A percentile compares a stretch with the other conserved stretches of the same genome.
phyloP scores from a whole-genome alignment of 2,888 invertebrate genomes.

The Tiphia femorata region DNA sequence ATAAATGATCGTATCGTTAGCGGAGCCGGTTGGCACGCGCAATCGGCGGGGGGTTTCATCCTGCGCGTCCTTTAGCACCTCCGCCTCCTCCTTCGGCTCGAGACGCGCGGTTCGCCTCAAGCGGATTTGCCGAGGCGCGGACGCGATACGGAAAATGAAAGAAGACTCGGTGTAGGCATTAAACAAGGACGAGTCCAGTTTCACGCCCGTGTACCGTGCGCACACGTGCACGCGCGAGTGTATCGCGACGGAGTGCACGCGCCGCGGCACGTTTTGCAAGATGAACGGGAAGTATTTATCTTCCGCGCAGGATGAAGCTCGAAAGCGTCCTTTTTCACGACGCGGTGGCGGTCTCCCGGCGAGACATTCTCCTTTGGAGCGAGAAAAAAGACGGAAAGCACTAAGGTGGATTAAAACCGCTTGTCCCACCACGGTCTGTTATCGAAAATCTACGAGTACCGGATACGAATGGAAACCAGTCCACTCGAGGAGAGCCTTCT shows the following conservation, averaged over 20 bases:
- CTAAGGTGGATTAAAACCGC: background rate
- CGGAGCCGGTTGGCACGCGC: too few species aligned
- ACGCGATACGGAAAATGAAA: background rate
- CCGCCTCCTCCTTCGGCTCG: background rate
- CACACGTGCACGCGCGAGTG: background rate
- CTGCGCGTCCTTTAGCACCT: too few species aligned
- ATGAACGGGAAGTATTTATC: slow-evolving; percentile 6
- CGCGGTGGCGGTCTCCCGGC: background rate
- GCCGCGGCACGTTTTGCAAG: background rate
- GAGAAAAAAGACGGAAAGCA: background rate
- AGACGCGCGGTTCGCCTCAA: background rate
- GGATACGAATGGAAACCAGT: slow-evolving; percentile 13
- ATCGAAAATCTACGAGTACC: background rate
- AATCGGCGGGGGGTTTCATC: too few species aligned
- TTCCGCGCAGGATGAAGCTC: background rate
- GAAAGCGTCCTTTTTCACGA: background rate
- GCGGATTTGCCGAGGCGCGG: background rate
- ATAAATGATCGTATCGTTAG: too few species aligned
- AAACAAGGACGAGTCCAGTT: slow-evolving; percentile 9
- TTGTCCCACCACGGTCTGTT: too few species aligned
- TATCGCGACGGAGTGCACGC: too few species aligned
- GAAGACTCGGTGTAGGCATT: too few species aligned
- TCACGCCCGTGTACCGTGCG: slow-evolving; percentile 13
- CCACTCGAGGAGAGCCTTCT: too few species aligned
- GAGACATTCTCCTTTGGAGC: too few species aligned